Evolutionary conservation across 2,113 vertebrate species (phyloP), one percentile per base, ranked within the genome.

Genomic region (Phrynosoma platyrhinos): DNA sequence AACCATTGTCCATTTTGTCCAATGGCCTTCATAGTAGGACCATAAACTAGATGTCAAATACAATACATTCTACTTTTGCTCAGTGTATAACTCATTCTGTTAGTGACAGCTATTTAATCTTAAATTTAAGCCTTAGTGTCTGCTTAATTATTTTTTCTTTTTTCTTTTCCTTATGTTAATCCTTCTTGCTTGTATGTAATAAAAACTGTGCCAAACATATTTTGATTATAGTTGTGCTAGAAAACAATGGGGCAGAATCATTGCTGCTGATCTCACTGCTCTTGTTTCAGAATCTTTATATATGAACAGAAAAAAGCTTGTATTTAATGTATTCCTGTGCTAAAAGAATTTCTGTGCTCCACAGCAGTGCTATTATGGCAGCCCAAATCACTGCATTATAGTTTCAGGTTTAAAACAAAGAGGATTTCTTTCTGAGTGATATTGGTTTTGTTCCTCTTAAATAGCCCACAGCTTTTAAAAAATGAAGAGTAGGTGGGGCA

Each of bases 381-480:
- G 36, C 81, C 0, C 23, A 30, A 84, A 23, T 8, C 4, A 14
- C 88, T 30, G 79, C 91, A 91, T 90, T 90, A 79, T 82, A 55
- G 18, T 53, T 23, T 2, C 71, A 79, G 3, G 8, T 82, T 88
- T 78, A 90, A 88, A 90, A 55, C 40, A 88, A 89, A 92, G 36
- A 76, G 53, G 87, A 77, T 77, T 9, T 83, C 2, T 32, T 74
- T 86, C 36, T 12, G 9, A 53, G 18, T 80, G 82, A 87, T 88
- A 86, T 42, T 92, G 40, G 23, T 91, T 93, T 89, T 88, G 64
- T 90, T 93, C 89, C 75, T 93, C n/a, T 94, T 96, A 18, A 93
- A 87, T 91, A 84, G 16, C 32, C 76, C 92, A 92, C 90, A 89
- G 76, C 79, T 75, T 89, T 90, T 92, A 9, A 88, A 36, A 92